Base-by-base conservation (phyloP, 2,888 invertebrate species). In the Plagodis dolabraria region DNA sequence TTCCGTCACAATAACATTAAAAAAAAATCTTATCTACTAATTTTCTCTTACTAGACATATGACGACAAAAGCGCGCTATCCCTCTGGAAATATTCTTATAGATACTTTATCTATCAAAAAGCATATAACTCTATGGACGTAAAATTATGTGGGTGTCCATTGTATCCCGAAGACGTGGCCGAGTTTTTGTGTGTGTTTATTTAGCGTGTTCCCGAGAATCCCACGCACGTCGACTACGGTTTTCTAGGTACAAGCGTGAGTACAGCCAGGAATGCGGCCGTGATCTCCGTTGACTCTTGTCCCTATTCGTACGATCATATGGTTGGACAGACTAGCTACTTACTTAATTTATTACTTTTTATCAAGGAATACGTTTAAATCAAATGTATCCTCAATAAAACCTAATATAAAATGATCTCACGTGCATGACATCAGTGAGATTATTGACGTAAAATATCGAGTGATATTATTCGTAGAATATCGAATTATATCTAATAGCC, bases 191-290 rank as follows among this genome's bases (percentile, higher is more conserved):
- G 68, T 7, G 40, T 82, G 64, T 80, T 79, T 80, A 77, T 77
- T 81, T 77, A 74, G 79, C 72, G 75, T 79, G 76, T 75, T 77
- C 79, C 69, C 72, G 77, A 79, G 83, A 85, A 84, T 80, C 80
- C 79, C 77, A 79, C 79, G 78, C 77, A 70, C 72, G 76, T 67
- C 22, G 38, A 69, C 67, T 55, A 72, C 69, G 77, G 82, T 85
- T 85, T 87, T 85, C 83, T 85, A 80, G 77, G 81, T 83, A 86
- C 73, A 77, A 65, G 78, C 76, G 77, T 74, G 81, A 79, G 77
- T 74, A 72, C 76, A 79, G 74, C 69, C 63, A 57, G 78, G 85
- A 83, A 86, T 86, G 85, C 76, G 70, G 76, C 72, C 74, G 69
- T 55, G 69, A 73, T 68, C 67, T 72, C 63, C 64, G 69, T 61